Evolutionary conservation across 2,113 vertebrate species (phyloP), one percentile per base, ranked within the genome.

Genomic region (Pleuronectes platessa): DNA sequence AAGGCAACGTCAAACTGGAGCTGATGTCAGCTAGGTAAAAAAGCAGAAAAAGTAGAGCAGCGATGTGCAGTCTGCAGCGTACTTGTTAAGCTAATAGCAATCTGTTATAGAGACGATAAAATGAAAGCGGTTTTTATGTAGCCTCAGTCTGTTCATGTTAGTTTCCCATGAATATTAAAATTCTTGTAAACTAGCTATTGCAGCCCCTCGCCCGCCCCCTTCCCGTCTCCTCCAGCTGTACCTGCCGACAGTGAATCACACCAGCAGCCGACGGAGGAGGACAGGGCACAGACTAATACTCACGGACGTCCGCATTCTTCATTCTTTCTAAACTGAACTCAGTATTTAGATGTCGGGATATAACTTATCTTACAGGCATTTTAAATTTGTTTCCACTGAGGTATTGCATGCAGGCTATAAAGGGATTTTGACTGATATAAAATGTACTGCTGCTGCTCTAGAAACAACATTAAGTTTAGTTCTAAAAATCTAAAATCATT

Each of bases 151-250:
- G 47, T 51, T 51, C 18, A 17, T 61, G 17, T 10, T 11, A 35
- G 59, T 61, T 61, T 61, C 5, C 31, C 27, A 61, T 61, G 59
- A 31, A 61, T 35, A 35, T 20, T 35, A 35, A 61, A 61, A 35
- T n/a, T 35, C 47, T 47, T 47, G 45, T 51, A 51, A 51, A 51
- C 4, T 51, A 51, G 17, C 18, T 20, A 26, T 31, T 61, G 26
- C 59, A 37, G 27, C 17, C 15, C 6, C 58, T 24, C 23, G 47
- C 47, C 17, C 47, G 15, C 17, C 47, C 40, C 11, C 40, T 12
- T 42, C 40, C 26, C 7, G 5, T 26, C 58, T 27, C 24, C 3
- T 18, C 14, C 24, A 59, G 31, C 10, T 35, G 59, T 26, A 14
- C 31, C 26, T n/a, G 26, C 59, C 37, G 7, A 61, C 59, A n/a